Conservation (phyloP, 2,888 invertebrate genomes). For the Lomographa bimaculata region DNA sequence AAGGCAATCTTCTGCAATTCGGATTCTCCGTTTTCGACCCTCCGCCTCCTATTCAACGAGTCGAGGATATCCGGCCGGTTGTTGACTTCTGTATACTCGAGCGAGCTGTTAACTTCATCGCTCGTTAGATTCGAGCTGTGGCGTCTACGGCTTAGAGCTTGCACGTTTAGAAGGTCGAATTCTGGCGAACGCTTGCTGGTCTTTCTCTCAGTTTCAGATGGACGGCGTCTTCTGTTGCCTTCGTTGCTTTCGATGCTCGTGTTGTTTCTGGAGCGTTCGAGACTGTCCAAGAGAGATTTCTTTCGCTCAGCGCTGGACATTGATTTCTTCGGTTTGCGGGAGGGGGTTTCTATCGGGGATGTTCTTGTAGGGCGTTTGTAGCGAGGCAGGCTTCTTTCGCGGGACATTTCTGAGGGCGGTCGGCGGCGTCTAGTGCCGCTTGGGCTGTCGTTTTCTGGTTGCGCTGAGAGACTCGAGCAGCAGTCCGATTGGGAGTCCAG, state of each 20-base stretch:
- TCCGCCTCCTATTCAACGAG: constrained; percentile 62
- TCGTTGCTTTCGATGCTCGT: constrained; percentile 78
- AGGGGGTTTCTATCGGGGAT: constrained; percentile 67
- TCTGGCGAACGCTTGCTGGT: constrained; percentile 73
- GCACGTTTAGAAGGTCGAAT: constrained; percentile 71
- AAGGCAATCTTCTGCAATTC: constrained; percentile 70
- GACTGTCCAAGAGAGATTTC: constrained; percentile 72
- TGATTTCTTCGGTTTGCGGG: constrained; percentile 74
- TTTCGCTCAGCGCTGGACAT: constrained; percentile 80
- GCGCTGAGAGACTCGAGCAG: constrained; percentile 90
- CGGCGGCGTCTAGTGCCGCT: constrained; percentile 61
- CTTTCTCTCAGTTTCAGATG: constrained; percentile 66
- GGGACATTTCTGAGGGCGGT: constrained; percentile 68
- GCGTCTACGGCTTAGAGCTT: constrained; percentile 67
- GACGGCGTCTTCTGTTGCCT: constrained; percentile 64
- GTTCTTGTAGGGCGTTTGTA: constrained; percentile 66
- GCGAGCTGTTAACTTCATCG: constrained; percentile 76
- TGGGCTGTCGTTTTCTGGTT: constrained; percentile 74
- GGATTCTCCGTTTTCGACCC: constrained; percentile 57
- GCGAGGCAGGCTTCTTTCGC: constrained; percentile 63
- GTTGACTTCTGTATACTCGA: constrained; percentile 77
- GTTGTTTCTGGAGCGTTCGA: constrained; percentile 75
- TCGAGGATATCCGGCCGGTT: constrained; percentile 76
- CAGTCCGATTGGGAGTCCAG: constrained; percentile 95
- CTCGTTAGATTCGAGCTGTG: constrained; percentile 78